These are phyloP conservation scores for Nephrotoma flavescens DNA, from an alignment of 2,888 invertebrate genomes.

Conservation along the genomic window DNA sequence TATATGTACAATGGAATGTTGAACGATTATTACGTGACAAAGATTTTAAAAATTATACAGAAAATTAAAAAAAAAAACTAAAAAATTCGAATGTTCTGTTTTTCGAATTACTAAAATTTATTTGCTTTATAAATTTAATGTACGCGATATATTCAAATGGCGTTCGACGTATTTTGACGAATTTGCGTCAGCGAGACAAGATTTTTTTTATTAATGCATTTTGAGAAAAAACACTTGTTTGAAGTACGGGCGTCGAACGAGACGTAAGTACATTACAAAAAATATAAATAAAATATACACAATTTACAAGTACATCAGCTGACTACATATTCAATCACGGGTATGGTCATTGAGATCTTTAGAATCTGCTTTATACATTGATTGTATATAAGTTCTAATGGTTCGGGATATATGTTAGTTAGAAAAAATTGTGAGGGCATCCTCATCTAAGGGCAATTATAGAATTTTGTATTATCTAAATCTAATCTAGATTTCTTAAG, in stretches of 20 bases:
- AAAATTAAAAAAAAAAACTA: neutral
- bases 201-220: neutral
- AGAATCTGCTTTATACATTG: no score
- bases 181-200: neutral
- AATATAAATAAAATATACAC: no score
- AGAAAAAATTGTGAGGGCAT: no score
- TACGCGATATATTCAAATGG: neutral
- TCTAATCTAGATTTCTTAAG: no score
- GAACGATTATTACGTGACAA: neutral
- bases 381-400: no score
- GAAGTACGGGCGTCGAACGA: neutral
- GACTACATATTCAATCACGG: no score
- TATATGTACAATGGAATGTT: neutral
- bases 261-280: no score
- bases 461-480: no score
- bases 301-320: no score
- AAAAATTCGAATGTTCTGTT: neutral
- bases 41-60: neutral
- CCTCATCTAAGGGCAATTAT: no score
- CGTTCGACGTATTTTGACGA: neutral
- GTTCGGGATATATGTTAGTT: no score
- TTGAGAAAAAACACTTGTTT: neutral
- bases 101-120: neutral
- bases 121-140: neutral
- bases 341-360: no score